Base-by-base conservation (phyloP, 1,140 invertebrate species). In the Scylla paramamosain region DNA sequence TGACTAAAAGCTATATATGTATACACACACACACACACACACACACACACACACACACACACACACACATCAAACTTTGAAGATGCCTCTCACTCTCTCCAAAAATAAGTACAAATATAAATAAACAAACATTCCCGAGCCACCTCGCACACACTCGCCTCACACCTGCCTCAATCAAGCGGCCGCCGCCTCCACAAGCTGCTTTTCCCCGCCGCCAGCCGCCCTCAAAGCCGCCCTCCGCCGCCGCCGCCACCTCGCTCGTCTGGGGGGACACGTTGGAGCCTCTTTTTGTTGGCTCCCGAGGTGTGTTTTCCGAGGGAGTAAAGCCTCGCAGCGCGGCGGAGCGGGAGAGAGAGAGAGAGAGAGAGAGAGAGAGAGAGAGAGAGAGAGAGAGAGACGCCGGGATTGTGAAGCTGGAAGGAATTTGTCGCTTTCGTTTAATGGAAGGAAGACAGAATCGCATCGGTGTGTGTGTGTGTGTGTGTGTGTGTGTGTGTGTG, bases 31-130 rank as follows among this genome's bases (percentile, higher is more conserved):
- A 77, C 67, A 77, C 67, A 77, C 67, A 77, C 67, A 77, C 67
- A 77, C 67, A 77, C 67, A 77, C 67, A 77, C 67, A 77, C 67
- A n/a, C n/a, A 77, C 67, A 77, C 67, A 77, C 67, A n/a, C 67
- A n/a, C 67, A n/a, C 67, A n/a, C 67, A 77, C 67, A n/a, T 77
- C 67, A 77, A 77, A 77, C 20, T 77, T n/a, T 77, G 20, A 77
- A n/a, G 67, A 77, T 77, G 25, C 67, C 67, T 77, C 16, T 12
- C 67, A 39, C 39, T 39, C 67, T 16, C 67, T 77, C 67, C 67
- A 77, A 77, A 77, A 77, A 77, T 77, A 77, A 77, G n/a, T 77
- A 77, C 25, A 77, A 77, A 77, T 77, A 77, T n/a, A 77, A 77
- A 77, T n/a, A 77, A 77, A 77, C 67, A 77, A 77, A 77, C 67